Conservation (phyloP, 2,113 vertebrate genomes). For the Takifugu bimaculatus region DNA sequence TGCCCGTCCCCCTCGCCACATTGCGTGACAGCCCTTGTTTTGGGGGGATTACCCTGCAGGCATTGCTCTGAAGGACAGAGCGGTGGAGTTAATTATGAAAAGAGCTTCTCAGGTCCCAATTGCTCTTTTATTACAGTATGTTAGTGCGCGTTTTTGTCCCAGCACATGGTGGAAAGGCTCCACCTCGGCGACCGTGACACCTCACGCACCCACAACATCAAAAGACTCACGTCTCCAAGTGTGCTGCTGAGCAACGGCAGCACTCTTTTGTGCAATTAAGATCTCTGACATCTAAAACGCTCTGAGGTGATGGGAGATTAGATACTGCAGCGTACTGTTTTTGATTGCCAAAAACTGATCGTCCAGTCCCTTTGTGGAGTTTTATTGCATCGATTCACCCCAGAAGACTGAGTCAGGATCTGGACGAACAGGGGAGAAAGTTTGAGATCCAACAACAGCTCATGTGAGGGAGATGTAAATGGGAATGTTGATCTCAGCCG, state of each 20-base stretch:
- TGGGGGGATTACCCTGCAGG: slow-evolving; percentile 15
- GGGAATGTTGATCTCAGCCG: too few relatives aligned
- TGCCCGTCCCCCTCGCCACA: slow-evolving; percentile 10
- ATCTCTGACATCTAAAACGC: too few relatives aligned
- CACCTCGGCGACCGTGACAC: not conserved
- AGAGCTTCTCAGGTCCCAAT: too few relatives aligned
- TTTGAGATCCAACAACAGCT: slow-evolving; percentile 4
- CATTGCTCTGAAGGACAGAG: slow-evolving; percentile 1
- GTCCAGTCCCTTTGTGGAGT: not conserved
- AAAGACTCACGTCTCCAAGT: not conserved
- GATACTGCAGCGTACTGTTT: too few relatives aligned
- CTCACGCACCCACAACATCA: not conserved
- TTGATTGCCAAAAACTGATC: not conserved
- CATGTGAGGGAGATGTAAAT: not conserved
- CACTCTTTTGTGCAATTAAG: too few relatives aligned
- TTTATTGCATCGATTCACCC: too few relatives aligned
- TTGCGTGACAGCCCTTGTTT: slow-evolving; percentile 30
- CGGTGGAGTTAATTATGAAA: not conserved
- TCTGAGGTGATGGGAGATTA: too few relatives aligned
- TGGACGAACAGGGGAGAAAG: not conserved
- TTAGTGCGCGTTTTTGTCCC: too few relatives aligned
- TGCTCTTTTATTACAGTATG: too few relatives aligned
- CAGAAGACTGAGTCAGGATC: too few relatives aligned
- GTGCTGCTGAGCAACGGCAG: too few relatives aligned
- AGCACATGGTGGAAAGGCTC: too few relatives aligned